Evolutionary conservation across 2,888 invertebrate genomes (phyloP), one percentile per base, ranked within the genome.

Genomic region (Athetis lepigone): DNA sequence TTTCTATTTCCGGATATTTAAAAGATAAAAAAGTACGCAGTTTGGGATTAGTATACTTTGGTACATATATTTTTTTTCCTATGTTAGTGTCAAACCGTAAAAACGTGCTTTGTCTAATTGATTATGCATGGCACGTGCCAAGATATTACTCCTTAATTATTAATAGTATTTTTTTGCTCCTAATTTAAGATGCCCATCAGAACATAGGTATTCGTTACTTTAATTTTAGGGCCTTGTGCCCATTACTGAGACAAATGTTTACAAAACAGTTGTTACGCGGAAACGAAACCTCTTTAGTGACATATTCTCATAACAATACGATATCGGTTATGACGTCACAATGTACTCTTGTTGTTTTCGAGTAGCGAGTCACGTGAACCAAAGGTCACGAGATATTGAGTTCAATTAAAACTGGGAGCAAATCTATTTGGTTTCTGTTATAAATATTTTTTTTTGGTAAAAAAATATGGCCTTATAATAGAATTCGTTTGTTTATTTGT

Each of bases 361-460:
- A 63, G 45, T 39, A 18, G 33, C 45, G 11, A 49, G 58, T 79
- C 70, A 79, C 66, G 70, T 79, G 80, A 80, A 63, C 39, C 47
- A 63, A 62, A 64, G 71, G 77, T 58, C 46, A 65, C 25, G 18
- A 60, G 60, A 59, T 70, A 78, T 75, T 66, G 25, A 62, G 50
- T 47, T 50, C 39, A 52, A 67, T 65, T 65, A 21, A 54, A 75
- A 61, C 29, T 40, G 27, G 42, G 51, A 51, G 60, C 46, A 13
- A 33, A 33, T 13, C 36, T 42, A 37, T 21, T 19, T 16, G 57
- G 64, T 54, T 71, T 65, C 49, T 73, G 50, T 29, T 27, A 60
- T 62, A 9, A 65, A 19, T 39, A 37, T 19, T 42, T 58, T 42
- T 58, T 70, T 76, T 61, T 46, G 9, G 23, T 50, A 21, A 37